Evolutionary conservation across 2,113 vertebrate species (phyloP).

Genomic region (Gallinago jamesoni): DNA sequence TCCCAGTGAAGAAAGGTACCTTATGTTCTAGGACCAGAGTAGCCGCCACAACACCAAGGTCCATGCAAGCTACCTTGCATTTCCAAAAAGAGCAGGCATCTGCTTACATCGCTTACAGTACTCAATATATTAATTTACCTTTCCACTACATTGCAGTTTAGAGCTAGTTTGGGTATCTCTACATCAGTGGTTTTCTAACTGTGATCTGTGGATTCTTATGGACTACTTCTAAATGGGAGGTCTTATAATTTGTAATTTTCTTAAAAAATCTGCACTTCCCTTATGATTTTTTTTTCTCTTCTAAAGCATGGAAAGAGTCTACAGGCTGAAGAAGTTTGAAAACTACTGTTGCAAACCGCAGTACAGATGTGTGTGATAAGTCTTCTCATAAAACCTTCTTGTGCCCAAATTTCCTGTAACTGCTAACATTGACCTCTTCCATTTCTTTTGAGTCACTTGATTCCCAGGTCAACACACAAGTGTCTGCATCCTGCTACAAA

Average conservation of each 20-base stretch:
- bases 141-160: constrained; percentile 1
- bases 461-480: neutral
- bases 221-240: constrained; percentile 17
- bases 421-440: neutral
- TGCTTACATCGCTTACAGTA: neutral
- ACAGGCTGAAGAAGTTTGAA: neutral
- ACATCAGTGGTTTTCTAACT: constrained; percentile 28
- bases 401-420: neutral
- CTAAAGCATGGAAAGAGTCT: neutral
- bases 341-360: neutral
- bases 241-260: neutral
- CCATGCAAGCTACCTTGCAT: neutral
- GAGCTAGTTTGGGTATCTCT: constrained; percentile 17
- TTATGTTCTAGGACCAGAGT: neutral
- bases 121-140: neutral
- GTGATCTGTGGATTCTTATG: neutral
- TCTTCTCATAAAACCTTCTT: neutral
- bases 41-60: neutral
- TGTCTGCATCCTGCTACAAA: neutral
- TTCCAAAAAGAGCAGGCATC: neutral
- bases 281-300: neutral
- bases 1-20: neutral
- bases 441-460: neutral
- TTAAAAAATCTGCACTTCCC: neutral
- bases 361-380: neutral